Evolutionary conservation across 2,797 vertebrate species (phyloP).

Genomic region (Acestrorhynchus altus): DNA sequence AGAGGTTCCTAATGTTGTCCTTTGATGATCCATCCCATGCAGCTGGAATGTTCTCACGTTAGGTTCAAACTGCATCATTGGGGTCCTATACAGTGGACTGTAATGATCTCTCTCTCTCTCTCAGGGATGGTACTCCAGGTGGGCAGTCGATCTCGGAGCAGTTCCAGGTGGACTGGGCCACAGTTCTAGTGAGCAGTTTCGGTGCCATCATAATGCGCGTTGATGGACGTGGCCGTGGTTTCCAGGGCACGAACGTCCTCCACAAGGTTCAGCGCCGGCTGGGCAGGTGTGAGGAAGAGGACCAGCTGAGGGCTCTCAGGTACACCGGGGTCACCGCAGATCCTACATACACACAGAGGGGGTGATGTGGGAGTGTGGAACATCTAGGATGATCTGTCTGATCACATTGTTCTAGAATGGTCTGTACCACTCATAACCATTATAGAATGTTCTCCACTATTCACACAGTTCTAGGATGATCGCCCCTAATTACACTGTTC

Average conservation of each 20-base stretch:
- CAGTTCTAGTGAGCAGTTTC: conserved; percentile 92
- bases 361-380: no score
- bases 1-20: no score
- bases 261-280: conserved; percentile 87
- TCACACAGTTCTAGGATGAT: background rate
- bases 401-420: background rate
- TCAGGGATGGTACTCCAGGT: conserved; percentile 87
- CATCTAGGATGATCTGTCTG: no score
- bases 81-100: no score
- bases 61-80: no score
- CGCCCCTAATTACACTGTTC: background rate
- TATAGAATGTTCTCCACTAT: background rate
- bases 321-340: conserved; percentile 57
- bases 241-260: conserved; percentile 92
- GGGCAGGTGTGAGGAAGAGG: conserved; percentile 88
- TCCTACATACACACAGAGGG: no score
- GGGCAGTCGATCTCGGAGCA: conserved; percentile 89
- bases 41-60: no score
- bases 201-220: conserved; percentile 85
- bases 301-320: conserved; percentile 89
- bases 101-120: conserved; percentile 25
- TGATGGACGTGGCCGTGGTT: conserved; percentile 92
- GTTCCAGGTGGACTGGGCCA: conserved; percentile 90
- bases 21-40: no score
- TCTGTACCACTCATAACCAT: no score